A percentile compares a stretch with the other conserved stretches of the same genome.
These are phyloP conservation scores for Corvus moneduloides DNA, from an alignment of 2,113 vertebrate species.

Conservation along the genomic window DNA sequence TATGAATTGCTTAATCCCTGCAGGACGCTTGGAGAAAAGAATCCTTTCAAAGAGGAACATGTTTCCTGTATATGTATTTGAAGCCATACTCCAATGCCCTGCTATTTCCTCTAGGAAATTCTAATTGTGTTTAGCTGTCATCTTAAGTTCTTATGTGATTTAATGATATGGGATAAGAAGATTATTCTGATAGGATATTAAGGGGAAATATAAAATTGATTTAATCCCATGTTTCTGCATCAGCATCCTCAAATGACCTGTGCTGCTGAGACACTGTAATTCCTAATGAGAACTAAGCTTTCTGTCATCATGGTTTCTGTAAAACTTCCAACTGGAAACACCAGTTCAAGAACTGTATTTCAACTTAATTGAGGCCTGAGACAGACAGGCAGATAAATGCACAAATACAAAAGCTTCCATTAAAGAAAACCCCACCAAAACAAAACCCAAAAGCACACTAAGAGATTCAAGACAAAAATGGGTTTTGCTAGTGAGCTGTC, in stretches of 20 bases:
- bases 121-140: constrained; percentile 42
- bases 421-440: neutral
- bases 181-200: constrained; percentile 62
- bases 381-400: neutral
- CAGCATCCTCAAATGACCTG: constrained; percentile 52
- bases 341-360: neutral
- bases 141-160: constrained; percentile 53
- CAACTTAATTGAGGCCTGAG: neutral
- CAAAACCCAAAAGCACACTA: neutral
- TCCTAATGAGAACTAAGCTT: neutral
- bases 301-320: neutral
- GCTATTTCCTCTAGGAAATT: constrained; percentile 34
- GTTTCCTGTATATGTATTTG: neutral
- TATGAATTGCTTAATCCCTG: neutral
- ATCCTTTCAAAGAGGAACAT: neutral
- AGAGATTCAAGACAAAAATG: neutral
- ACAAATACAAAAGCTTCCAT: neutral
- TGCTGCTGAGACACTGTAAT: neutral
- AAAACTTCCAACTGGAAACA: neutral
- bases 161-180: constrained; percentile 54
- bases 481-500: neutral
- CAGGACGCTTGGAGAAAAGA: neutral
- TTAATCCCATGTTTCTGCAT: constrained; percentile 34
- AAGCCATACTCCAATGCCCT: neutral
- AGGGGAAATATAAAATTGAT: constrained; percentile 52